phyloP scores from a whole-genome alignment of 2,113 vertebrate species.

The Lamprologus speciosus region DNA sequence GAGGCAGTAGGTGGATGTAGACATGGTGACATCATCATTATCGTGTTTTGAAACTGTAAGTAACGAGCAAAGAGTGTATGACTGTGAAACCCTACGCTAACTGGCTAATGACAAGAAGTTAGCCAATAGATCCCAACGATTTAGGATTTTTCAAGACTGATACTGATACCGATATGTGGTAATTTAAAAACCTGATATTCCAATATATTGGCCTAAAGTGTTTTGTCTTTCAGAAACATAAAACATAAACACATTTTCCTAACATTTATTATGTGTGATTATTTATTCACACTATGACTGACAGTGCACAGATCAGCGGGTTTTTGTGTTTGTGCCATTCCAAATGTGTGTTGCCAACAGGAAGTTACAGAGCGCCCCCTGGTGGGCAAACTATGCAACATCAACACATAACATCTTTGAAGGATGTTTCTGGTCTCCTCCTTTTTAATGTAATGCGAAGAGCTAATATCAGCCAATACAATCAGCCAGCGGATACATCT shows the following conservation, averaged over 20 bases:
- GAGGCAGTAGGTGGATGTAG: background rate
- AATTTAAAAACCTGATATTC: background rate
- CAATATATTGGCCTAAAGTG: background rate
- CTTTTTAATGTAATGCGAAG: background rate
- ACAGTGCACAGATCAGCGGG: background rate
- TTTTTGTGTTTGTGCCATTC: background rate
- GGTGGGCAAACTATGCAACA: background rate
- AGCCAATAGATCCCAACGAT: background rate
- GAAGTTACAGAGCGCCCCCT: background rate
- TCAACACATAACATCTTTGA: background rate
- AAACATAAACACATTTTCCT: background rate
- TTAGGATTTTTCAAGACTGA: background rate
- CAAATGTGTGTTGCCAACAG: background rate
- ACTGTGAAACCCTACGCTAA: background rate
- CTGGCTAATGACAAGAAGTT: background rate
- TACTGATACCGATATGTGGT: background rate
- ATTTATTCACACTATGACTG: background rate
- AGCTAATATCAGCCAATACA: background rate
- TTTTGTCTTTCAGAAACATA: background rate
- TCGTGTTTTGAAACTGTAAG: background rate
- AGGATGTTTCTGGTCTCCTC: background rate
- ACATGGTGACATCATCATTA: background rate
- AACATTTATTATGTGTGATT: background rate
- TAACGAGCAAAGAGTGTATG: background rate
- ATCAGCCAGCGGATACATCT: background rate